Evolutionary conservation across 2,888 invertebrate species (phyloP), one percentile per base, ranked within the genome.

Genomic region (Neoscelio sp.): DNA sequence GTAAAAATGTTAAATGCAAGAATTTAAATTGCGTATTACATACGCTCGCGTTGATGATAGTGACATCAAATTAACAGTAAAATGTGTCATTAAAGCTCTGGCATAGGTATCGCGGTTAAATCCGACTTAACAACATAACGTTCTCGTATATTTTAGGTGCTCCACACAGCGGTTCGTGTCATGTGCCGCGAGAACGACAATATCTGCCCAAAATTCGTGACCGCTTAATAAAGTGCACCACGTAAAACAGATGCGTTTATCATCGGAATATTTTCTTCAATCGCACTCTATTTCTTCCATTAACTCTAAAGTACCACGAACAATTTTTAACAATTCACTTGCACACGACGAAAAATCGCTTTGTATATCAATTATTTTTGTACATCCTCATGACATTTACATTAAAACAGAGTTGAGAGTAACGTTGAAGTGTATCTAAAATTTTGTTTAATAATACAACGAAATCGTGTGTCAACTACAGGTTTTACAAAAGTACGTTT

Each of bases 61-160:
- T 42, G 60, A 52, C 52, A 44, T 71, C 44, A 71, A 71, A 71
- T 71, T 71, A 71, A 62, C 71, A 50, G 71, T 71, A 62, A 60
- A 58, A 70, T 60, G 42, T 60, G 58, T 71, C 71, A 71, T 71
- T 62, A 76, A 65, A 77, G 12, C 40, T 48, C 54, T 42, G 38
- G n/a, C 35, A 33, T 38, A 20, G 48, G 18, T 42, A 58, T 48
- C 30, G 50, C 44, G 62, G 64, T 76, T 76, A 60, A 70, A 77
- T 70, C 44, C 64, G 18, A 64, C 64, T 64, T 54, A 56, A 70
- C 60, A 76, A 48, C 54, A 58, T 28, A 12, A 54, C 33, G 12
- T 54, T 42, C 60, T 65, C 28, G 28, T 54, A 40, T 35, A 60
- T 30, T 44, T 33, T 38, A 20, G 44, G 60, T 52, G 12, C 6